Conservation (phyloP, 2,113 vertebrate genomes). For the Neofelis nebulosa region DNA sequence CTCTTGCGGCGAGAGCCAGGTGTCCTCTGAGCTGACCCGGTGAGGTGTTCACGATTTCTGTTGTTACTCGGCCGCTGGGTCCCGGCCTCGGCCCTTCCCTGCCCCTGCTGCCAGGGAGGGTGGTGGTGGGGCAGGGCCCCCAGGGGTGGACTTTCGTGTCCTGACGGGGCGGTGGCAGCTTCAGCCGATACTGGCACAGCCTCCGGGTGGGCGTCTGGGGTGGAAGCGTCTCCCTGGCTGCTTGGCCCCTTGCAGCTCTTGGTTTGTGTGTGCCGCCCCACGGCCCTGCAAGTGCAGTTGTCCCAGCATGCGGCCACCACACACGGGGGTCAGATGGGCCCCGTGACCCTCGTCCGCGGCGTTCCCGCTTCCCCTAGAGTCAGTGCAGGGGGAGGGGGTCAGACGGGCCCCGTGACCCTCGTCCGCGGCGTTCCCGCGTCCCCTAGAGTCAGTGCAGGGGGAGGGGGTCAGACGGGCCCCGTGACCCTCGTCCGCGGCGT, state of each 20-base stretch:
- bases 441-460: too few species aligned
- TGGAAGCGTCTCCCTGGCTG: not conserved
- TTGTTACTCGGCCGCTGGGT: accelerated
- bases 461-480: too few species aligned
- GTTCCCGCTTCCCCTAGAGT: not conserved
- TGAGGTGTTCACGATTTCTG: accelerated
- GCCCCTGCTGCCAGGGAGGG: not conserved
- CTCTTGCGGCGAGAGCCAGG: accelerated
- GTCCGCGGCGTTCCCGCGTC: too few species aligned
- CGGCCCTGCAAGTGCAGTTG: not conserved
- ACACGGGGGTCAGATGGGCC: too few species aligned
- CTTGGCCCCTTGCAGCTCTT: not conserved
- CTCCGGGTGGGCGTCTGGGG: accelerated
- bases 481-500: too few species aligned
- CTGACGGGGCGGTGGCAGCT: not conserved
- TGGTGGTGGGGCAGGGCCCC: not conserved
- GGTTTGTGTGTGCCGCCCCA: not conserved
- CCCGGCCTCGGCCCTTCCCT: not conserved
- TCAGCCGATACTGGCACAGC: accelerated
- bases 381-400: too few species aligned
- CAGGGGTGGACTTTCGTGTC: accelerated
- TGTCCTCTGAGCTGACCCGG: not conserved
- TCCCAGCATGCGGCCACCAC: not conserved
- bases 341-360: not conserved
- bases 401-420: too few species aligned